These are phyloP conservation scores for Kuschelorhynchus macadamiae DNA, from an alignment of 2,888 invertebrate species.

Conservation along the genomic window DNA sequence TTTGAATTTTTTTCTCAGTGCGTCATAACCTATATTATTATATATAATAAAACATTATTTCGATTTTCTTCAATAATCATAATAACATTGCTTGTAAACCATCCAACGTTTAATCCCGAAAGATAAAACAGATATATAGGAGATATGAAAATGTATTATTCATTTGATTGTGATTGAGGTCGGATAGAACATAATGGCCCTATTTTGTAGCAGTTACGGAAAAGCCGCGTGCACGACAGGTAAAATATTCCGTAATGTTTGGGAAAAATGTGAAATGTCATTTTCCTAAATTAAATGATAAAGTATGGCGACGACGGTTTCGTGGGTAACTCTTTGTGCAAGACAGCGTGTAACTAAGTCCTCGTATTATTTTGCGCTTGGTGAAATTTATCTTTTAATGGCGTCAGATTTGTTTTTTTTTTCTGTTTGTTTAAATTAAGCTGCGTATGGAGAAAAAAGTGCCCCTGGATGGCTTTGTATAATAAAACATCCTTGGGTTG, in stretches of 20 bases:
- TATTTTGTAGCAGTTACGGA: constrained; percentile 1
- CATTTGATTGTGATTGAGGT: constrained; percentile 9
- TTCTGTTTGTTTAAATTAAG: too few species aligned
- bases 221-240: constrained; percentile 27
- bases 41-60: too few species aligned
- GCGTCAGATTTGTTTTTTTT: too few species aligned
- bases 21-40: too few species aligned
- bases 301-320: too few species aligned
- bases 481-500: too few species aligned
- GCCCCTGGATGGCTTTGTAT: too few species aligned
- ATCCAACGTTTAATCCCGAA: constrained; percentile 12
- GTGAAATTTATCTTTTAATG: too few species aligned
- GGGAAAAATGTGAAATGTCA: constrained; percentile 34
- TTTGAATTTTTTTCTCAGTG: too few species aligned
- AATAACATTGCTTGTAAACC: constrained; percentile 9
- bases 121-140: constrained; percentile 11
- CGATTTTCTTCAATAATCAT: too few species aligned
- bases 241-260: constrained; percentile 28
- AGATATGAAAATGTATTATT: constrained; percentile 19
- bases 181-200: background rate
- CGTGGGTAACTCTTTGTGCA: background rate
- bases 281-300: constrained; percentile 14
- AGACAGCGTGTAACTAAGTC: constrained; percentile 4
- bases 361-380: background rate
- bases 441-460: too few species aligned